phyloP scores from a whole-genome alignment of 2,113 vertebrate genomes.

The Helogale parvula region DNA sequence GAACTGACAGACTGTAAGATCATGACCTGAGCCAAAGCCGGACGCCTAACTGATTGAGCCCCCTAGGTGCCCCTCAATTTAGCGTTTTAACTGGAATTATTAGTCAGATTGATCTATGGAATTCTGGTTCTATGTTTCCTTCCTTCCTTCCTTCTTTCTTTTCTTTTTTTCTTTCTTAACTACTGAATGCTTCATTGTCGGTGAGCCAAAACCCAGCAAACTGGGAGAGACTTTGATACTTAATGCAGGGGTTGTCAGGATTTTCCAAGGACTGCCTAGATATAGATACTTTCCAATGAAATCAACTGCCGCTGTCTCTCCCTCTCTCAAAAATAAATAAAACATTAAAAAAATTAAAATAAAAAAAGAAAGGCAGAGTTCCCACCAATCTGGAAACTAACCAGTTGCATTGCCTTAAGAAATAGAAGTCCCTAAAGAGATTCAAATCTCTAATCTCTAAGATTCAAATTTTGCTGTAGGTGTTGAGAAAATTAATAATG shows the following conservation, averaged over 20 bases:
- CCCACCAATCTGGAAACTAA: not conserved
- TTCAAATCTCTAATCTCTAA: not conserved
- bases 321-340: too few relatives aligned
- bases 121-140: not conserved
- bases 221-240: not conserved
- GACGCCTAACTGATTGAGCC: too few relatives aligned
- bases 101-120: not conserved
- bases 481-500: slow-evolving; percentile 20
- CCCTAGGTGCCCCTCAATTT: not conserved
- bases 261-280: not conserved
- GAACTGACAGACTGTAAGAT: too few relatives aligned
- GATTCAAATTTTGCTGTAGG: not conserved
- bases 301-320: not conserved
- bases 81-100: not conserved
- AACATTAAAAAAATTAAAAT: too few relatives aligned
- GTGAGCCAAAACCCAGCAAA: not conserved
- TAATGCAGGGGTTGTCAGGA: not conserved
- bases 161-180: not conserved
- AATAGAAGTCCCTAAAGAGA: not conserved
- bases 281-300: not conserved
- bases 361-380: not conserved
- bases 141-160: not conserved
- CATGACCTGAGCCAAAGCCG: too few relatives aligned
- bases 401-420: not conserved
- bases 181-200: not conserved